These are phyloP conservation scores for Drosophila nr. medialis DNA, from an alignment of 2,888 invertebrate species.

Conservation along the genomic window DNA sequence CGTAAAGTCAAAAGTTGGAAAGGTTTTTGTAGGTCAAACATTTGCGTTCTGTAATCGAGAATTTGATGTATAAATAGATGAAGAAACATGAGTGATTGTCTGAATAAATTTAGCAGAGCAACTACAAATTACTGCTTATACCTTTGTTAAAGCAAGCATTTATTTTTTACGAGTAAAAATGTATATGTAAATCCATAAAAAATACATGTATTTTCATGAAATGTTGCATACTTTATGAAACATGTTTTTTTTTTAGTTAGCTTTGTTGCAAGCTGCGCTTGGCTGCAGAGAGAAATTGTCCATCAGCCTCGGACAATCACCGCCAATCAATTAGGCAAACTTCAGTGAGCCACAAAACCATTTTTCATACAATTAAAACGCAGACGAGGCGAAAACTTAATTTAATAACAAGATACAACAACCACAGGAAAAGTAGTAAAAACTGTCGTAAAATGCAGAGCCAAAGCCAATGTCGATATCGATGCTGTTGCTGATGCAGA, in stretches of 20 bases:
- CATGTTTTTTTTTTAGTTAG: neutral
- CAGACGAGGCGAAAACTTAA: conserved; percentile 60
- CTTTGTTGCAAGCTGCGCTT: conserved; percentile 2
- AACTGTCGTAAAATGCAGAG: conserved; percentile 64
- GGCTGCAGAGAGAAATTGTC: conserved; percentile 1
- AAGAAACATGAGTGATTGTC: conserved; percentile 40
- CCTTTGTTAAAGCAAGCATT: neutral
- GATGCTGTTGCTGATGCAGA: conserved; percentile 16
- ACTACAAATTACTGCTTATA: neutral
- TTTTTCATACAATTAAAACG: conserved; percentile 73
- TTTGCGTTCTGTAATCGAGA: conserved; percentile 32
- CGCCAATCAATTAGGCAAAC: conserved; percentile 54
- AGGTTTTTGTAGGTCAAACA: conserved; percentile 60
- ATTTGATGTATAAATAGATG: conserved; percentile 47
- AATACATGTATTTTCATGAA: neutral
- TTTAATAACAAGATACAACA: conserved; percentile 69
- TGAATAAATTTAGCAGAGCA: conserved; percentile 21
- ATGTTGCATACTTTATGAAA: neutral
- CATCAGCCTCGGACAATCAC: conserved; percentile 26
- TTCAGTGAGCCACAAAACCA: conserved; percentile 37
- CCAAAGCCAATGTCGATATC: conserved; percentile 28
- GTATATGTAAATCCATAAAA: neutral
- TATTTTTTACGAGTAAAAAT: neutral
- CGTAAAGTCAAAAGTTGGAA: conserved; percentile 57
- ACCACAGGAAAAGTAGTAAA: conserved; percentile 30